Base-by-base conservation (phyloP, 2,888 invertebrate species). In the Lasioglossum leucozonium region DNA sequence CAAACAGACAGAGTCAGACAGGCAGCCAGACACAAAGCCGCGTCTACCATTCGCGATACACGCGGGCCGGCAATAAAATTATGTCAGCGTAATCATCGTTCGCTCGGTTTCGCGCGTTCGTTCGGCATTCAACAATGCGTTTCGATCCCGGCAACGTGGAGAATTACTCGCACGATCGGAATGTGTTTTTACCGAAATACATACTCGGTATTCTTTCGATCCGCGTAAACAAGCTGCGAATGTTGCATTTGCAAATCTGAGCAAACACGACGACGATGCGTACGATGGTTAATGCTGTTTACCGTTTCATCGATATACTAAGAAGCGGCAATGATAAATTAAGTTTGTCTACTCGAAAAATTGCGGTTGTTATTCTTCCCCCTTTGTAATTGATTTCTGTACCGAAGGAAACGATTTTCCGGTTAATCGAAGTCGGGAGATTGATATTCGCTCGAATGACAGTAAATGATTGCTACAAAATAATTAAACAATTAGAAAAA, bases 21-120 rank as follows among this genome's bases (percentile, higher is more conserved):
- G 47, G 18, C 18, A 5, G 47, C 22, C 22, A 58, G n/a, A 30
- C 37, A 42, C 75, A 72, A 26, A 47, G n/a, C 47, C 65, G 13
- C 65, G 13, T 22, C 42, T 16, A 44, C 18, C 44, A 62, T 30
- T 22, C 42, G 40, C 72, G 40, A 62, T 69, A 72, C n/a, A 51
- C 26, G 13, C 44, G 30, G 11, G 16, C 22, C 42, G n/a, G 44
- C 67, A 62, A 72, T 74, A 65, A 72, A 51, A 67, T 67, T 72
- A 84, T 62, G 62, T 79, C 67, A 75, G n/a, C 47, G 71, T 13
- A 72, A 82, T 76, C 65, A 74, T 67, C 72, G 22, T 72, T 37
- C 72, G 82, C 42, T 37, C 44, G 18, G 44, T 13, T 72, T 30
- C 26, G 30, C 44, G 72, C 65, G 67, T 11, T 26, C n/a, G 55